Percentiles rank a stretch among this genome's conserved stretches.
These are phyloP conservation scores for Ptychochromis oligacanthus DNA, from an alignment of 2,113 vertebrate species.

Conservation along the genomic window DNA sequence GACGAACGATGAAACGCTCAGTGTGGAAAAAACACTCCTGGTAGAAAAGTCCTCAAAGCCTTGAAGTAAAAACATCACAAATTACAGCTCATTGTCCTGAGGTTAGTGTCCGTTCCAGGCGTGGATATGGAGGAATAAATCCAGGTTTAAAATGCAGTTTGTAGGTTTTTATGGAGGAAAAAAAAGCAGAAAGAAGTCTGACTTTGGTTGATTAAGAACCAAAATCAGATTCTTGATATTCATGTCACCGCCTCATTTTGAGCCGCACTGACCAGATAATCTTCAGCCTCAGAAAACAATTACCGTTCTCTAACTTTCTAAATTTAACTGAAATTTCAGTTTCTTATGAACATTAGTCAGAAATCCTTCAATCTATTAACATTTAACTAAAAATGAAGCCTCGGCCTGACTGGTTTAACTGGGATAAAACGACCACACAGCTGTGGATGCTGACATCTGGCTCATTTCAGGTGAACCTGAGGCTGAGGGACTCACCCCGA, in stretches of 20 bases:
- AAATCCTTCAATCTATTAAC: no score
- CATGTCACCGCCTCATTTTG: neutral
- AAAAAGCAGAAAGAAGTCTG: no score
- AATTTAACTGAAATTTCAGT: neutral
- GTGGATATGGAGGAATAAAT: neutral
- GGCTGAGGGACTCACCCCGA: no score
- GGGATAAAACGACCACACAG: neutral
- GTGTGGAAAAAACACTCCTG: neutral
- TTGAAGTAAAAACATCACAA: no score
- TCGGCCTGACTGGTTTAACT: no score
- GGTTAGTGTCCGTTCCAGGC: neutral
- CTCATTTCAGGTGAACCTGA: no score
- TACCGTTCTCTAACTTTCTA: neutral
- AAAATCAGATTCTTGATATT: no score
- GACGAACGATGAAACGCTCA: neutral
- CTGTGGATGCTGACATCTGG: neutral
- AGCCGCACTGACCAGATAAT: neutral
- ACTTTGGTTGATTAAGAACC: no score
- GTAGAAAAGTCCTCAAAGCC: neutral
- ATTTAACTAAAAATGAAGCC: no score
- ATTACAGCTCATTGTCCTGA: neutral
- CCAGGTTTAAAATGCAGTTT: neutral
- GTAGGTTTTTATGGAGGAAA: neutral
- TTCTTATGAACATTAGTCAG: no score
- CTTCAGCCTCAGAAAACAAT: neutral